Evolutionary conservation across 2,888 invertebrate genomes (phyloP).

Genomic region (Dolomedes plantarius): DNA sequence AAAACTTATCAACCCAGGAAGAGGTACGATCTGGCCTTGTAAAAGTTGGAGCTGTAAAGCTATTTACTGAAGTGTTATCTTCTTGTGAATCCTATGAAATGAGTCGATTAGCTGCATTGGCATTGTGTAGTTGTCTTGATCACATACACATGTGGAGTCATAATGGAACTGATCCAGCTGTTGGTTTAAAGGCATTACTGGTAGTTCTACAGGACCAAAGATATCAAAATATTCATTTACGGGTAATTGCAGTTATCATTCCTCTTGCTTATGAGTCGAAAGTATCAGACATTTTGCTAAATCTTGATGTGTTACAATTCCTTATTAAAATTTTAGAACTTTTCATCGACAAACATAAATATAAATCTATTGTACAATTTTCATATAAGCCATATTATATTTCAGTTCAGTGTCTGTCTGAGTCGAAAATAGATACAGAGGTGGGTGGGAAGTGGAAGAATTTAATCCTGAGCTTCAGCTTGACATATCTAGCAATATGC

Average conservation of each 20-base stretch:
- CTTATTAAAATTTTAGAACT: constrained; percentile 77
- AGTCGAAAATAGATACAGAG: too few relatives aligned
- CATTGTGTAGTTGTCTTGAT: constrained; percentile 46
- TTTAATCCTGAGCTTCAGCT: too few relatives aligned
- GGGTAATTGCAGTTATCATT: constrained; percentile 79
- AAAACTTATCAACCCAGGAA: constrained; percentile 80
- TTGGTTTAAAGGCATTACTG: constrained; percentile 77
- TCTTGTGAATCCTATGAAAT: constrained; percentile 15
- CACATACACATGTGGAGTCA: constrained; percentile 37
- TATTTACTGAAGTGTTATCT: constrained; percentile 76
- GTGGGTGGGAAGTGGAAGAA: too few relatives aligned
- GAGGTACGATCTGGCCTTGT: constrained; percentile 81
- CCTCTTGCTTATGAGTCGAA: constrained; percentile 82
- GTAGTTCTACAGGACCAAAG: constrained; percentile 75
- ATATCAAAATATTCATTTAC: constrained; percentile 75
- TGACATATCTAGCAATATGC: too few relatives aligned
- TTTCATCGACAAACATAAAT: constrained; percentile 71
- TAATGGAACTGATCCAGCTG: constrained; percentile 77
- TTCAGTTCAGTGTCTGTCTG: too few relatives aligned
- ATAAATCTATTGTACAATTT: neutral
- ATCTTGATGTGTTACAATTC: constrained; percentile 78
- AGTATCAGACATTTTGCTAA: constrained; percentile 79
- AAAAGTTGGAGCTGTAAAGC: constrained; percentile 81
- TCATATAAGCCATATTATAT: too few relatives aligned
- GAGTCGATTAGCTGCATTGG: constrained; percentile 21